Base-by-base conservation (phyloP, 2,113 vertebrate genomes). In the Rhynchomys soricoides region DNA sequence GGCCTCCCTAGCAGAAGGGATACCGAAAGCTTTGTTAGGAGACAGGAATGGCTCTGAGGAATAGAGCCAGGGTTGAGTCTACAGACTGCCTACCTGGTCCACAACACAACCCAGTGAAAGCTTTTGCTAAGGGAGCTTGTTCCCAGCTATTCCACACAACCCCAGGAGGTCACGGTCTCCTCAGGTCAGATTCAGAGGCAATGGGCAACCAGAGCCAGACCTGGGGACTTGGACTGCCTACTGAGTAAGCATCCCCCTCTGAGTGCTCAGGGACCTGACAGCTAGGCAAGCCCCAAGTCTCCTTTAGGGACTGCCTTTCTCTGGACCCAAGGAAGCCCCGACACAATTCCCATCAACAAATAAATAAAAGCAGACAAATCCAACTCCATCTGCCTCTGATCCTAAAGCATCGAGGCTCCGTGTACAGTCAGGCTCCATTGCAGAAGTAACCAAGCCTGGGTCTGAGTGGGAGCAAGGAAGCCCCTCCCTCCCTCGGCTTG, bases 91-190 rank as follows among this genome's bases (percentile, higher is more conserved):
- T 48, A 9, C 29, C 2, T 9, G 26, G 50, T 52, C 29, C 55
- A 2, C 31, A 70, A 52, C 15, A 37, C 45, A 7, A 4, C 37
- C 37, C 15, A 22, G 13, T 34, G 22, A 13, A 40, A 0, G 17
- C 40, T 73, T 6, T 0, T n/a, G n/a, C n/a, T n/a, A n/a, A n/a
- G 26, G 26, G 6, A 31, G 11, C 22, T 7, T 0, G 12, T 26
- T 21, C 26, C 0, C 0, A 52, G 71, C 55, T 81, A 70, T 48
- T 66, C 83, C 40, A 86, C 19, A 37, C 19, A 64, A 45, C 12
- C 59, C 59, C 0, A 9, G 34, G 21, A 29, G 10, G 79, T 71
- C 43, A 3, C 19, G 0, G 12, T 2, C 2, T 21, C 17, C 10
- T 11, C 26, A 16, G 29, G 37, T 43, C 34, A 59, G 86, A 26